A percentile compares a stretch with the other conserved stretches of the same genome.
Evolutionary conservation across 2,888 invertebrate genomes (phyloP).

Genomic region (Mycalesis mineus): DNA sequence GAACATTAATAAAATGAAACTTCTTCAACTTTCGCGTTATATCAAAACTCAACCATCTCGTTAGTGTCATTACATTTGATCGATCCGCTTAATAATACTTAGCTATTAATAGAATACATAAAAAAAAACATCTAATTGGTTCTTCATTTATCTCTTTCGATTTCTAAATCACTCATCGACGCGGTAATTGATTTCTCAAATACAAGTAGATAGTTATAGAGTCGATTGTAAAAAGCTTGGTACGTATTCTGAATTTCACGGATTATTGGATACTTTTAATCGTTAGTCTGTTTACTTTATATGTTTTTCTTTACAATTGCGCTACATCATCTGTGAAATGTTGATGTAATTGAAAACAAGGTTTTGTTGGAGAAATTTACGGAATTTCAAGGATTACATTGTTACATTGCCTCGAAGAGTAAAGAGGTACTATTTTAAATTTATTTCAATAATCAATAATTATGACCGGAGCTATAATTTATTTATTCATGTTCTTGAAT

Average conservation of each 20-base stretch:
- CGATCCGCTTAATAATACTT: conserved; percentile 9
- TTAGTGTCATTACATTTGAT: conserved; percentile 5
- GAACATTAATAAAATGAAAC: background rate
- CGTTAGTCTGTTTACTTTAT: conserved; percentile 7
- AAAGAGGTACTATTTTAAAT: no score
- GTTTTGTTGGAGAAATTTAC: conserved; percentile 1
- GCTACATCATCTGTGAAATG: no score
- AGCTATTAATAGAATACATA: conserved; percentile 13
- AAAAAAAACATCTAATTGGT: background rate
- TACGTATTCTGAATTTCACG: conserved; percentile 15
- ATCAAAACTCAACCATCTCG: background rate
- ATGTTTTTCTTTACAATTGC: conserved; percentile 1
- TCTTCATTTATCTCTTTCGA: conserved; percentile 17
- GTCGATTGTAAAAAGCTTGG: conserved; percentile 8
- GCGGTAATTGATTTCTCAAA: conserved; percentile 18
- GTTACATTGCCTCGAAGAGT: no score
- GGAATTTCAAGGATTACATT: no score
- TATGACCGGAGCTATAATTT: no score
- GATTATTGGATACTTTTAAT: conserved; percentile 9
- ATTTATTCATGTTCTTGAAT: no score
- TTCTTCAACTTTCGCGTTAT: conserved; percentile 8
- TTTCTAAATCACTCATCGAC: conserved; percentile 27
- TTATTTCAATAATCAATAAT: no score
- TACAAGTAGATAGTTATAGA: conserved; percentile 3
- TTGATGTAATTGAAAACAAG: background rate